Conservation (phyloP, 2,888 invertebrate genomes). For the Caenorhabditis imperialis region DNA sequence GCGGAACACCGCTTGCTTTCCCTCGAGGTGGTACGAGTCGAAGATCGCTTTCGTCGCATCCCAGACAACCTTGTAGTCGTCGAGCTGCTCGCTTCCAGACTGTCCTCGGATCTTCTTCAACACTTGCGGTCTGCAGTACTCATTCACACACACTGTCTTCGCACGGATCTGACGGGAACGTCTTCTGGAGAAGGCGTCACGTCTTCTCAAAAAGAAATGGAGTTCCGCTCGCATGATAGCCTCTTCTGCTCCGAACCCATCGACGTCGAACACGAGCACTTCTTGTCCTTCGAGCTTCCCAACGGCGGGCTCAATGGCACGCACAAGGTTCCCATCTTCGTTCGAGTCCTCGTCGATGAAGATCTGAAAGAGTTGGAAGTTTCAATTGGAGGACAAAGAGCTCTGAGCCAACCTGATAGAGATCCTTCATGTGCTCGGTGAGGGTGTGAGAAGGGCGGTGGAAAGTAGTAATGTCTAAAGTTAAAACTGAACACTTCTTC, state of each 20-base stretch:
- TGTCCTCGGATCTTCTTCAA: conserved; percentile 36
- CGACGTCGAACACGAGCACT: conserved; percentile 62
- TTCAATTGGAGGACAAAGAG: neutral
- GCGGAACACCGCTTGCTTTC: conserved; percentile 57
- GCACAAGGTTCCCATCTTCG: conserved; percentile 60
- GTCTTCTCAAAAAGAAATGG: conserved; percentile 56
- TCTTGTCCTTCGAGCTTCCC: conserved; percentile 61
- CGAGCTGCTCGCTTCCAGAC: conserved; percentile 7
- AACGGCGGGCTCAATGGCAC: conserved; percentile 59
- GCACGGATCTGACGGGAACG: conserved; percentile 57
- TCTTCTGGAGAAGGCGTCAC: conserved; percentile 42
- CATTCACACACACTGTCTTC: conserved; percentile 57
- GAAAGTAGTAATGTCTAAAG: conserved; percentile 40
- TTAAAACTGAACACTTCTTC: neutral
- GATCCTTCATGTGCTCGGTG: conserved; percentile 44
- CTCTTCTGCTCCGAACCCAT: conserved; percentile 52
- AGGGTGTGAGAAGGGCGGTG: conserved; percentile 38
- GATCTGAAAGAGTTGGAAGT: conserved; percentile 19
- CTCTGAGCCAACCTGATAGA: conserved; percentile 23
- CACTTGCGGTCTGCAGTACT: conserved; percentile 53
- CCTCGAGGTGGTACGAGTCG: conserved; percentile 59
- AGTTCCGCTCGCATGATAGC: conserved; percentile 61
- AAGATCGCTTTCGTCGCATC: conserved; percentile 61
- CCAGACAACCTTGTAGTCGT: conserved; percentile 55
- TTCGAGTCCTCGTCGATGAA: conserved; percentile 60